A percentile compares a stretch with the other conserved stretches of the same genome.
phyloP scores from a whole-genome alignment of 2,888 invertebrate genomes.

The Sinotaia quadrata region DNA sequence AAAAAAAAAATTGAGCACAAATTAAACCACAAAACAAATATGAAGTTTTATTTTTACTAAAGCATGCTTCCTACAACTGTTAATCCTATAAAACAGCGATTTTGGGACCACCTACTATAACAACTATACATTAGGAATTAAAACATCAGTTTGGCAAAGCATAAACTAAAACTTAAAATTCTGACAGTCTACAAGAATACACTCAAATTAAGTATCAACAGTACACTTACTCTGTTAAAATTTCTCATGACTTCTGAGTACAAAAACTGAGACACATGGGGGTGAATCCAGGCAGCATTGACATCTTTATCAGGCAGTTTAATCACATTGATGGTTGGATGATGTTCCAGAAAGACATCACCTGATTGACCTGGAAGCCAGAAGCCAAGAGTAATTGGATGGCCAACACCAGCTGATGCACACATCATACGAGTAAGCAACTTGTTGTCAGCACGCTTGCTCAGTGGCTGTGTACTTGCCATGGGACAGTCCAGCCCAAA shows the following conservation, averaged over 20 bases:
- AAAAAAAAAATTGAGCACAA: too few relatives aligned
- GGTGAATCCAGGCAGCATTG: background rate
- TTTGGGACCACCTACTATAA: too few relatives aligned
- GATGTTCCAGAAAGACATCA: background rate
- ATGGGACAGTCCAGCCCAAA: slow-evolving; percentile 50
- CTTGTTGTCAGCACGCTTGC: slow-evolving; percentile 49
- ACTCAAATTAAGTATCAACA: background rate
- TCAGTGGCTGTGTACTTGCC: slow-evolving; percentile 47
- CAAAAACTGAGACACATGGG: slow-evolving; percentile 8
- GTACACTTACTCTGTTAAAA: slow-evolving; percentile 4
- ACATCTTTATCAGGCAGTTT: background rate
- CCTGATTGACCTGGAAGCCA: background rate
- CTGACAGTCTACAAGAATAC: too few relatives aligned
- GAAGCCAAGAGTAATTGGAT: slow-evolving; percentile 21
- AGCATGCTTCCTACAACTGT: too few relatives aligned
- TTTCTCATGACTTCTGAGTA: background rate
- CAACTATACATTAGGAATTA: too few relatives aligned
- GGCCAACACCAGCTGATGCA: background rate
- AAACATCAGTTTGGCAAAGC: too few relatives aligned
- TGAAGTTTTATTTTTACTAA: too few relatives aligned
- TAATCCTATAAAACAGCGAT: too few relatives aligned
- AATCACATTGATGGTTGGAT: slow-evolving; percentile 11
- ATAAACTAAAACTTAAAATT: too few relatives aligned
- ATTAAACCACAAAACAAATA: too few relatives aligned
- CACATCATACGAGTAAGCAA: slow-evolving; percentile 39